Evolutionary conservation across 2,113 vertebrate species (phyloP), one percentile per base, ranked within the genome.

Genomic region (Rallus limicola): DNA sequence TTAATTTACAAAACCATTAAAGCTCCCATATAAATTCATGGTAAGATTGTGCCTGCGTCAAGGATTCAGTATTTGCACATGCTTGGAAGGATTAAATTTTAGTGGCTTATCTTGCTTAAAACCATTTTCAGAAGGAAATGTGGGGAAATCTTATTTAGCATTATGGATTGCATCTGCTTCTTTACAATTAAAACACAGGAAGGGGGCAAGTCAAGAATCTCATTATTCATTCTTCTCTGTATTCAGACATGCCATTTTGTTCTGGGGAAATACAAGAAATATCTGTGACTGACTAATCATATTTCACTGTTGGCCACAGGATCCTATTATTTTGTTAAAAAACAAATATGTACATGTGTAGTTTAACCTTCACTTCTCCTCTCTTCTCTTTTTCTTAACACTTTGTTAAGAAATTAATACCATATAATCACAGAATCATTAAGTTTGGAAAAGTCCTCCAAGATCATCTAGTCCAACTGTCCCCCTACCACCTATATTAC

Each of bases 1-100:
- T 98, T 98, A 96, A 97, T 98, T 97, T 98, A 88, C 95, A 95
- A 95, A 97, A 86, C 81, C 95, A 96, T 97, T 97, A 96, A 95
- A 58, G 65, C 78, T 96, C 80, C 93, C 82, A 68, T 88, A 90
- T 70, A 97, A 96, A 97, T 85, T 92, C 96, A 58, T 55, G 88
- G 87, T 85, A 53, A 97, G 86, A 90, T 62, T 78, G 80, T 92
- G 82, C 76, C 95, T 95, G 95, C 58, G 2, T 62, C 87, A 46
- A 85, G 95, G 90, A 76, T 85, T 91, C 86, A 62, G 33, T 63
- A 38, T 97, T 95, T 96, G 91, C 82, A 92, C 72, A 50, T 92
- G 96, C 78, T 94, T 92, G 95, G 90, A 90, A 92, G 92, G 84
- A 94, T 97, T 96, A 83, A 23, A 96, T 89, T 96, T 96, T 92